Percentiles rank a stretch among this genome's conserved stretches.
These are phyloP conservation scores for Anhinga rufa DNA, from an alignment of 2,113 vertebrate genomes.

Conservation along the genomic window DNA sequence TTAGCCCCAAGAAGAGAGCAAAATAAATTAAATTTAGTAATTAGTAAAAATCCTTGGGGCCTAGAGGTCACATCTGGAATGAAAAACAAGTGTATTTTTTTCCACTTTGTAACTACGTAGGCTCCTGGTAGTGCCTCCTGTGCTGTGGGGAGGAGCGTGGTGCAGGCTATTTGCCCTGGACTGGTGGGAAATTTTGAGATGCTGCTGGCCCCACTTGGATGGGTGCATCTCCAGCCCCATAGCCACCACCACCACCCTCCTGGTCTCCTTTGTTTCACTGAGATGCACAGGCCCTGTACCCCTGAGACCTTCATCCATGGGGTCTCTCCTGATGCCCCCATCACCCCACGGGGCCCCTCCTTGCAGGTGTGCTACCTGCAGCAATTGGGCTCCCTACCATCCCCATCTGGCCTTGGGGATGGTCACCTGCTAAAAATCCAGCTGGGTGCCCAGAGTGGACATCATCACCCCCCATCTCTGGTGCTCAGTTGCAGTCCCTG, in stretches of 20 bases:
- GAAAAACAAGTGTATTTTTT: background rate
- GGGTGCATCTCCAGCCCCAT: background rate
- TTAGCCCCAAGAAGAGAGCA: background rate
- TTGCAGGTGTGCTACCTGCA: background rate
- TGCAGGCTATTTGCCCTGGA: background rate
- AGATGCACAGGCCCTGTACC: background rate
- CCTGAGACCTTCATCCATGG: accelerated
- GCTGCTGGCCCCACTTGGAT: background rate
- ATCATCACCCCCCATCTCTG: background rate
- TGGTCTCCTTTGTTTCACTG: accelerated
- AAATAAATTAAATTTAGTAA: constrained; percentile 12
- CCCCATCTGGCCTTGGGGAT: accelerated
- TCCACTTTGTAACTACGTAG: background rate
- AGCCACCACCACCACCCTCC: background rate
- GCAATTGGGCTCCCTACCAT: accelerated
- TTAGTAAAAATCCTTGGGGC: background rate
- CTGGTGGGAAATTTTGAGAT: background rate
- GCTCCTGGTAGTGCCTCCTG: background rate
- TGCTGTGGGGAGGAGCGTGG: accelerated
- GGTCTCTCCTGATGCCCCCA: background rate
- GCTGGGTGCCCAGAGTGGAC: background rate
- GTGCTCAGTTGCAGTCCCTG: background rate
- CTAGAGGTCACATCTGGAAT: background rate
- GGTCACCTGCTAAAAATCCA: background rate
- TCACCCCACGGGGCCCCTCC: background rate